Base-by-base conservation (phyloP, 2,888 invertebrate species). In the Sesia bembeciformis region DNA sequence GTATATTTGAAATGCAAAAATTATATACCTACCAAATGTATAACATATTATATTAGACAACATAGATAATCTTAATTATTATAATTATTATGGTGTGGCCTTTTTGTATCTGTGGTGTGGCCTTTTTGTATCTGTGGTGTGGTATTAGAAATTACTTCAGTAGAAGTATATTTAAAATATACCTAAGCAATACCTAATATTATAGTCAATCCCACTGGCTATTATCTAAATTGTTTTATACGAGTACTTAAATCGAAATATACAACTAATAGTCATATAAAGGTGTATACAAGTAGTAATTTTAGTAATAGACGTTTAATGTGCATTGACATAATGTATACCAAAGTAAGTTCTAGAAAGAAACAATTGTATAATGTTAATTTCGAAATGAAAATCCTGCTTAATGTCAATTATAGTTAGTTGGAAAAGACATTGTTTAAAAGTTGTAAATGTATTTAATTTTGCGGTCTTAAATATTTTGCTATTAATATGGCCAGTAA, bases 381-480 rank as follows among this genome's bases (percentile, higher is more conserved):
- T 53, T 54, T 55, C 58, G 56, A 54, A 57, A 53, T 43, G 52
- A 60, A 74, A 70, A 68, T 80, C 87, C 88, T 78, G 87, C 88
- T 84, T 87, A 53, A 80, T 78, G 88, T 89, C 88, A 89, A 89
- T 89, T 89, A 86, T 86, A 85, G 74, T 74, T 85, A 84, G 66
- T 72, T 63, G 64, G 60, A 62, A 70, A 70, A 71, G 70, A 70
- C 64, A 69, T 72, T 77, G 58, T 65, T 71, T 73, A 71, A 65
- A 66, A 72, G 74, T 38, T 39, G 38, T 50, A 23, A 75, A 68
- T 72, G 53, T 56, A 59, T 56, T 56, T 55, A 41, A 57, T 49
- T 55, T 67, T 68, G 60, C 58, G 56, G 58, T 63, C 61, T 60
- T 60, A 62, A 39, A 62, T 65, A 53, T 57, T 69, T 70, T 70